Conservation (phyloP, 2,888 invertebrate species). For the Monoplex corrugatus region DNA sequence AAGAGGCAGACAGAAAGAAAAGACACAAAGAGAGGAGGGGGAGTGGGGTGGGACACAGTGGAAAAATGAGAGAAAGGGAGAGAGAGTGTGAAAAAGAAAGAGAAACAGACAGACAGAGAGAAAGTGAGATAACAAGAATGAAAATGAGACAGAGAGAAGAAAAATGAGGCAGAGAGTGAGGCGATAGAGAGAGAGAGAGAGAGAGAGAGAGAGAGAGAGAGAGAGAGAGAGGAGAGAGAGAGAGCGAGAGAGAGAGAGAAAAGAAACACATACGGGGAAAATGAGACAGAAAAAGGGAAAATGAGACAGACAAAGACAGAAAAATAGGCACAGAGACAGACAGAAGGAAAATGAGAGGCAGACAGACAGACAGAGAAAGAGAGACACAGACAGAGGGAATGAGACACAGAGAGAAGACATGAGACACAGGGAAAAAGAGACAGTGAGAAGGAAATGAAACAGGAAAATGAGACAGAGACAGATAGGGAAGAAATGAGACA, state of each 20-base stretch:
- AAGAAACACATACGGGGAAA: background rate
- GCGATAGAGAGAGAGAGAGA: too few species aligned
- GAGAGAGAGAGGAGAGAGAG: background rate
- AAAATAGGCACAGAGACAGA: background rate
- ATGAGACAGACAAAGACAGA: background rate
- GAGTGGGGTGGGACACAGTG: too few species aligned
- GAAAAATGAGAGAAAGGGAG: background rate
- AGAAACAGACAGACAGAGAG: background rate
- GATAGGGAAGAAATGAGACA: too few species aligned
- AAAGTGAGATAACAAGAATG: too few species aligned
- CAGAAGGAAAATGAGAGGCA: too few species aligned
- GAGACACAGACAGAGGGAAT: background rate
- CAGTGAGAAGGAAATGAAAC: too few species aligned
- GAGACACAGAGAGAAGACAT: background rate
- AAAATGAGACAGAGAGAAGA: background rate
- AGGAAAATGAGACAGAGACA: too few species aligned
- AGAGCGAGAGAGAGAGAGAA: background rate
- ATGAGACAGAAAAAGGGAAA: background rate
- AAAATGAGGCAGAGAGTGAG: background rate
- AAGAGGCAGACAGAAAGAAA: background rate
- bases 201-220: background rate
- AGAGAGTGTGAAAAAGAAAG: too few species aligned
- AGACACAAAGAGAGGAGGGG: background rate
- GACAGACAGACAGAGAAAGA: conserved; percentile 1
- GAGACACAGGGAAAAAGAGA: too few species aligned